A percentile compares a stretch with the other conserved stretches of the same genome.
phyloP scores from a whole-genome alignment of 2,888 invertebrate species.

The Eupeodes luniger region DNA sequence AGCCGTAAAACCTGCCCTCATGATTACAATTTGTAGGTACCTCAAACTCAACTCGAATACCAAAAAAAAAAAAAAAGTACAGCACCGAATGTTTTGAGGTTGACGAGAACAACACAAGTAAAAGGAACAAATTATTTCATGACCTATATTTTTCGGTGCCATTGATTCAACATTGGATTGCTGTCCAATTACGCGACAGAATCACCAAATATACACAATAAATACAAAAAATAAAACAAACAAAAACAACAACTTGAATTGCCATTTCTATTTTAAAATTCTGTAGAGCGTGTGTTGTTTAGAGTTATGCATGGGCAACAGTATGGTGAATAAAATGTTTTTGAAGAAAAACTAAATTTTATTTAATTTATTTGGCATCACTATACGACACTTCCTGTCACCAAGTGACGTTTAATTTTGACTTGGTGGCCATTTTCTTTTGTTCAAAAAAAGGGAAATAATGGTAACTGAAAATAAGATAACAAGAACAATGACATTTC shows the following conservation, averaged over 20 bases:
- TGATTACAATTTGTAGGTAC: slow-evolving; percentile 9
- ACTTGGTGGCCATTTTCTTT: too few species aligned
- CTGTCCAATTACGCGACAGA: slow-evolving; percentile 61
- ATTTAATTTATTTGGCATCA: too few species aligned
- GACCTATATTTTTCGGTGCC: slow-evolving; percentile 54
- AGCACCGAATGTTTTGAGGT: not conserved
- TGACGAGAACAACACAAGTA: slow-evolving; percentile 31
- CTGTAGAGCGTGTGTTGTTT: slow-evolving; percentile 17
- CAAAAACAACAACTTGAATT: slow-evolving; percentile 26
- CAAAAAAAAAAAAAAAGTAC: slow-evolving; percentile 20
- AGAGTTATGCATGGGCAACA: slow-evolving; percentile 15
- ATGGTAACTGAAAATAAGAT: too few species aligned
- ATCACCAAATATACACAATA: slow-evolving; percentile 46
- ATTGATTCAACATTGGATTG: slow-evolving; percentile 66
- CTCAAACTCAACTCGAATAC: slow-evolving; percentile 1
- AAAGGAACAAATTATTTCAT: slow-evolving; percentile 49
- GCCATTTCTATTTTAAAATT: slow-evolving; percentile 55
- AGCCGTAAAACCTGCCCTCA: slow-evolving; percentile 6
- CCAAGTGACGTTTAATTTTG: too few species aligned
- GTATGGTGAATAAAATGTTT: slow-evolving; percentile 4
- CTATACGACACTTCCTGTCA: too few species aligned
- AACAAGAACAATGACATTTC: too few species aligned
- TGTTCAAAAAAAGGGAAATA: too few species aligned
- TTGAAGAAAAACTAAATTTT: not conserved
- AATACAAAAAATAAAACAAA: slow-evolving; percentile 8